Evolutionary conservation across 2,113 vertebrate genomes (phyloP), one percentile per base, ranked within the genome.

Genomic region (Hemichromis elongatus): DNA sequence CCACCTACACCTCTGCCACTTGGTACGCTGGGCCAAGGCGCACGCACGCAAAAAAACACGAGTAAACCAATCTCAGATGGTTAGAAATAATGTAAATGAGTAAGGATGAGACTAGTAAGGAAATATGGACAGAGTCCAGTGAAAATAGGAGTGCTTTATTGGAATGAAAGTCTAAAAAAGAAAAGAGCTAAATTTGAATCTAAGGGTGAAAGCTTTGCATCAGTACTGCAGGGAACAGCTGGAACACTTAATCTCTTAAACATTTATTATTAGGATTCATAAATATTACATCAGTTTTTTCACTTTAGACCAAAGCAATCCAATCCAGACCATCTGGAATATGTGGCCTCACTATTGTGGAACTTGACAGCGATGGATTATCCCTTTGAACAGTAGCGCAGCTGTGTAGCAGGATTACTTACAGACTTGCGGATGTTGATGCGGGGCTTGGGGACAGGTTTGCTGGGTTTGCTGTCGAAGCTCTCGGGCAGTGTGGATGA

Each of bases 361-460:
- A 59, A 10, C 33, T 50, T 77, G 16, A 24, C 80, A 77, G 16
- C 54, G 89, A 84, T 92, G 83, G 85, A 90, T 89, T 85, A 85
- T 82, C 80, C 47, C 73, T 45, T 16, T 9, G 19, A 6, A 47
- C 33, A 9, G 6, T 7, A 1, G 11, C 19, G 33, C 4, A 3
- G 35, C 35, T 16, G 16, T 26, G 78, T 2, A 28, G 14, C 9
- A 8, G 45, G 0, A 42, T 18, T 92, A 96, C 99, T 99, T 96
- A 99, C 98, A 93, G 98, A 97, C 96, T 99, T 99, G 91, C 99
- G 98, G 90, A 99, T 98, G 96, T 98, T 99, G 92, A 98, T 96
- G 2, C 99, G 97, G 73, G 99, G 99, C 95, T 99, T 99, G 92
- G 99, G 99, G 92, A 99, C 97, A 55, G 99, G 98, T 89, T 99